phyloP scores from a whole-genome alignment of 2,888 invertebrate species.

The Parochlus steinenii region DNA sequence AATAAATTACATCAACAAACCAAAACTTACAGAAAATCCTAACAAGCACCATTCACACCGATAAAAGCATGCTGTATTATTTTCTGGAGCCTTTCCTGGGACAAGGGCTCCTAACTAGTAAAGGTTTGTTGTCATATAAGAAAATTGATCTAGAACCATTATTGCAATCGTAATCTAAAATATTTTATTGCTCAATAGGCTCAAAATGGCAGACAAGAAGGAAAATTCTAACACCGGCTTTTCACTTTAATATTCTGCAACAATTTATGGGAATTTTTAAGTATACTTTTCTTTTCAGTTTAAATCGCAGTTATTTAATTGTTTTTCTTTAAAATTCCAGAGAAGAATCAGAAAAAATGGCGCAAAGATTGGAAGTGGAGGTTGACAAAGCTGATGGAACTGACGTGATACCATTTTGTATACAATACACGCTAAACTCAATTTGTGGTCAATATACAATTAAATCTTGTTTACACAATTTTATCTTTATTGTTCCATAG shows the following conservation, averaged over 20 bases:
- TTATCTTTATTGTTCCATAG: no score
- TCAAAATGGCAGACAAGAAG: slow-evolving; percentile 42
- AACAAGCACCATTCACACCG: slow-evolving; percentile 26
- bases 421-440: slow-evolving; percentile 43
- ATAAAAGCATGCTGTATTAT: slow-evolving; percentile 33
- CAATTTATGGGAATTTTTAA: slow-evolving; percentile 26
- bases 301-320: slow-evolving; percentile 2
- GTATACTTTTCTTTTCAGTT: not conserved
- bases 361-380: slow-evolving; percentile 18
- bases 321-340: slow-evolving; percentile 19
- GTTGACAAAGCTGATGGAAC: slow-evolving; percentile 15
- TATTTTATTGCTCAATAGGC: no score
- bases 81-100: slow-evolving; percentile 34
- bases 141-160: no score
- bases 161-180: no score
- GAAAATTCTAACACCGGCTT: slow-evolving; percentile 45
- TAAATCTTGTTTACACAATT: not conserved
- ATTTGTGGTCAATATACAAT: slow-evolving; percentile 35
- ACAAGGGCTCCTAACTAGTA: slow-evolving; percentile 34
- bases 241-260: slow-evolving; percentile 44
- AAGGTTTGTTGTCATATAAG: no score
- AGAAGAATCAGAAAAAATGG: slow-evolving; percentile 27
- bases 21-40: slow-evolving; percentile 28
- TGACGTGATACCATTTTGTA: slow-evolving; percentile 37
- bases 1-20: no score